These are phyloP conservation scores for Sturnus vulgaris DNA, from an alignment of 2,113 vertebrate genomes.

Conservation along the genomic window DNA sequence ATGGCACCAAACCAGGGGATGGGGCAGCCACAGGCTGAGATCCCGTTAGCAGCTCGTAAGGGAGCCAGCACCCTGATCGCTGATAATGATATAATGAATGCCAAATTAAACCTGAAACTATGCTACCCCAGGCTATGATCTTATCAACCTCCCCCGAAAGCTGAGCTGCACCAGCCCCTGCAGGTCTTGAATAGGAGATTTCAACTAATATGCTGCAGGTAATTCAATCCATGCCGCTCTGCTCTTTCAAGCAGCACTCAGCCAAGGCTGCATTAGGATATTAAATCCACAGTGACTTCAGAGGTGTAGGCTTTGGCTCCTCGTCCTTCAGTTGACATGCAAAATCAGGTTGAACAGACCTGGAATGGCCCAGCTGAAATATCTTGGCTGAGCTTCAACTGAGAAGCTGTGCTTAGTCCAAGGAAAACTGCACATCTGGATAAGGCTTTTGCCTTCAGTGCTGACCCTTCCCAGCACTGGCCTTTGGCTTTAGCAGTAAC, in stretches of 20 bases:
- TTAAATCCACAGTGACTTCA: conserved; percentile 5
- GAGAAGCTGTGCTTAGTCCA: background rate
- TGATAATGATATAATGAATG: background rate
- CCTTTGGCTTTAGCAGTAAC: background rate
- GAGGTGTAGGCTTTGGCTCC: conserved; percentile 36
- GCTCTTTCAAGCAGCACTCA: background rate
- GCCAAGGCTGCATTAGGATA: conserved; percentile 37
- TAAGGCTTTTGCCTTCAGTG: background rate
- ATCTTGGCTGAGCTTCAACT: background rate
- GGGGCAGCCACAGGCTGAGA: background rate
- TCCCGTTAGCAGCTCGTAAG: background rate
- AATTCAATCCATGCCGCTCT: background rate
- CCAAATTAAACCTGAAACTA: conserved; percentile 32
- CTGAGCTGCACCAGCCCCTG: background rate
- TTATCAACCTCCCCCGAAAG: conserved; percentile 20
- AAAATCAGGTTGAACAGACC: conserved; percentile 19
- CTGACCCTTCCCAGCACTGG: background rate
- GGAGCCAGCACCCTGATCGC: accelerated
- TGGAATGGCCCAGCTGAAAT: background rate
- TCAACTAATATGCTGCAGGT: background rate
- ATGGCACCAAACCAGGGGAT: background rate
- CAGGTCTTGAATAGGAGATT: background rate
- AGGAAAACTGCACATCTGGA: background rate
- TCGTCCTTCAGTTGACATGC: conserved; percentile 11
- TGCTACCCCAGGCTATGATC: background rate